Conservation (phyloP, 2,888 invertebrate species). For the Perdita meconis region DNA sequence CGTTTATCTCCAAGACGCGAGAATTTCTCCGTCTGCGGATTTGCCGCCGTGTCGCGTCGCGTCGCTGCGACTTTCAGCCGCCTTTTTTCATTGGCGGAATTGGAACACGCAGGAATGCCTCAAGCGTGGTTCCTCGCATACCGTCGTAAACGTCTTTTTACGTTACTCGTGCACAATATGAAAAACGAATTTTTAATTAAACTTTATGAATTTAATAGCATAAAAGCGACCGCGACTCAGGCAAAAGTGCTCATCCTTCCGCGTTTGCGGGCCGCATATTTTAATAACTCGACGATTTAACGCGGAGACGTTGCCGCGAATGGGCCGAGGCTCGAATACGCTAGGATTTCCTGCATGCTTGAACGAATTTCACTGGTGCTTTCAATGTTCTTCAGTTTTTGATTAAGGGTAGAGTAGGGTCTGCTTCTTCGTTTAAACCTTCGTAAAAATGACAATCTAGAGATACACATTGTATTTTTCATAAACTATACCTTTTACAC, state of each 20-base stretch:
- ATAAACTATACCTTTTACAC: no score
- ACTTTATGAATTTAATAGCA: conserved; percentile 57
- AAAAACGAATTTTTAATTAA: conserved; percentile 65
- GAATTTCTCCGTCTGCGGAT: conserved; percentile 2
- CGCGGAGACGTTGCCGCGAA: conserved; percentile 6
- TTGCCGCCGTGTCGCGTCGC: not conserved
- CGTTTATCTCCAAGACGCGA: not conserved
- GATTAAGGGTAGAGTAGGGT: no score
- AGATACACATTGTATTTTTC: no score
- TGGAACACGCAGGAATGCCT: conserved; percentile 32
- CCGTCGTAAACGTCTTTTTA: conserved; percentile 31
- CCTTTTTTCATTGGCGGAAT: conserved; percentile 22
- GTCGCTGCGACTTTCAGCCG: not conserved
- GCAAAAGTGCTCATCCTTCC: not conserved
- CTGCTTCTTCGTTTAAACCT: no score
- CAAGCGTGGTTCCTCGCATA: conserved; percentile 24
- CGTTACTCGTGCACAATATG: conserved; percentile 25
- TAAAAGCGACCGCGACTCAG: conserved; percentile 20
- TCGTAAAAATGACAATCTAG: no score
- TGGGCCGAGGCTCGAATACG: not conserved
- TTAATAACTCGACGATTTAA: conserved; percentile 26
- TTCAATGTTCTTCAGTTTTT: no score
- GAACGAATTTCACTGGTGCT: not conserved
- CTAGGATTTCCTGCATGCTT: conserved; percentile 7
- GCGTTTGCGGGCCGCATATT: conserved; percentile 7